These are phyloP conservation scores for Gila orcuttii DNA, from an alignment of 2,113 vertebrate species.

Conservation along the genomic window DNA sequence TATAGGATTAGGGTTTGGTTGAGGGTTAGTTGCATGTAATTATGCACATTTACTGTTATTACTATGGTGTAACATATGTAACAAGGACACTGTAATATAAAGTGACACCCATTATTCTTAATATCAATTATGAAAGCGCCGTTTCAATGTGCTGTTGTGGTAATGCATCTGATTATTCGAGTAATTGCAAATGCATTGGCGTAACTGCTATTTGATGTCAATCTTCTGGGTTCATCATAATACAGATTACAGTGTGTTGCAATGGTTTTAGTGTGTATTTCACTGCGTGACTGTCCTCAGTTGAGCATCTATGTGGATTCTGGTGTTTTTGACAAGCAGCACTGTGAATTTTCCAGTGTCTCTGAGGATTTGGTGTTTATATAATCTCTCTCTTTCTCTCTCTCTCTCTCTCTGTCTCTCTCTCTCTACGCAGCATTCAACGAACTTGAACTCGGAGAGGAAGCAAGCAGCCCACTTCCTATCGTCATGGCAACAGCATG, in stretches of 20 bases:
- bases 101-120: neutral
- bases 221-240: neutral
- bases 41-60: no score
- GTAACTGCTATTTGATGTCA: neutral
- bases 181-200: neutral
- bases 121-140: neutral
- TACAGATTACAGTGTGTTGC: constrained; percentile 28
- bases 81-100: no score
- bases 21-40: no score
- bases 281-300: neutral
- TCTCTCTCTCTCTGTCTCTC: constrained; percentile 39
- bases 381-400: constrained; percentile 45
- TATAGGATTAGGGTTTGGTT: no score
- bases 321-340: constrained; percentile 43
- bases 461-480: constrained; percentile 80
- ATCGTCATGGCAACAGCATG: constrained; percentile 87
- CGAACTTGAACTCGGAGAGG: constrained; percentile 80
- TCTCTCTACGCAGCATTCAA: constrained; percentile 72
- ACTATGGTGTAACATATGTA: no score
- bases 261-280: constrained; percentile 19
- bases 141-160: neutral
- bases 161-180: neutral
- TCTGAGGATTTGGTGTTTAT: constrained; percentile 56
- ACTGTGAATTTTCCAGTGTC: constrained; percentile 39
- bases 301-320: neutral